phyloP scores from a whole-genome alignment of 2,888 invertebrate genomes.

The Rhagonycha lutea region DNA sequence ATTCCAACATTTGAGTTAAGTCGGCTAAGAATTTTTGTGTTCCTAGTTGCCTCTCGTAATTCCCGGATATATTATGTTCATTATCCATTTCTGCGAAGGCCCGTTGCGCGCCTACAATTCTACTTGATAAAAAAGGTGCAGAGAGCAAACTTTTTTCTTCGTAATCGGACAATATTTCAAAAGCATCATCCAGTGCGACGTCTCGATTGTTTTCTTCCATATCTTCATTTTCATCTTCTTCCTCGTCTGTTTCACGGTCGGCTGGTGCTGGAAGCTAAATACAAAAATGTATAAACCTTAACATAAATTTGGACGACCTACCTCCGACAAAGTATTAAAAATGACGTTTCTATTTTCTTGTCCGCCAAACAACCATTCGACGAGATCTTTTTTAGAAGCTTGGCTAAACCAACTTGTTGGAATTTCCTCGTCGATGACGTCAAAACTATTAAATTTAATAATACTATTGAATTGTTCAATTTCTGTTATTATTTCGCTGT shows the following conservation, averaged over 20 bases:
- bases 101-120: background rate
- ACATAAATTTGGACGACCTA: background rate
- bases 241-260: background rate
- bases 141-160: background rate
- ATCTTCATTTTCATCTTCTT: background rate
- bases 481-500: constrained; percentile 24
- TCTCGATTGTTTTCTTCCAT: background rate
- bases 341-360: background rate
- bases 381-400: constrained; percentile 31
- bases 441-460: constrained; percentile 37
- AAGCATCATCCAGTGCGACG: background rate
- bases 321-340: background rate
- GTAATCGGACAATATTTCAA: background rate
- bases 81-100: background rate
- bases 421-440: constrained; percentile 36
- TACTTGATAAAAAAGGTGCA: background rate
- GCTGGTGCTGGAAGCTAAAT: background rate
- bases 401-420: constrained; percentile 51
- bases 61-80: background rate
- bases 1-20: constrained; percentile 38
- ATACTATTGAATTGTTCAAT: constrained; percentile 50
- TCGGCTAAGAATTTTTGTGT: background rate
- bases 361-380: constrained; percentile 39
- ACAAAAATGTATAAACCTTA: background rate
- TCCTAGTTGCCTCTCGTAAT: background rate